These are phyloP conservation scores for Stegophylla sp. DNA, from an alignment of 2,888 invertebrate species.

Conservation along the genomic window DNA sequence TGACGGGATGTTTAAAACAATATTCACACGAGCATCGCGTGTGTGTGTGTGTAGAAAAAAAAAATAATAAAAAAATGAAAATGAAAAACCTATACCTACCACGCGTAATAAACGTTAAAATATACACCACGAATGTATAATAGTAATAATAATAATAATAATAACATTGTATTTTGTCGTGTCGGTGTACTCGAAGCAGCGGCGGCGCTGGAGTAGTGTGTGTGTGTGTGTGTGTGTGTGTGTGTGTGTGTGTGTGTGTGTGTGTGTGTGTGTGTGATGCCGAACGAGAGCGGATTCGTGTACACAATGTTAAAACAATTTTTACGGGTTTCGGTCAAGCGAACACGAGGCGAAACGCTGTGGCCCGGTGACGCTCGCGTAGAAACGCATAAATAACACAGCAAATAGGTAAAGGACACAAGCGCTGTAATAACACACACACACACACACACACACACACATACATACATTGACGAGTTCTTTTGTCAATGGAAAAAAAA, in stretches of 20 bases:
- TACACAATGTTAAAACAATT: slow-evolving; percentile 26
- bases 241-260: not conserved
- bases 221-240: not conserved
- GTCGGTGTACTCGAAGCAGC: too few relatives aligned
- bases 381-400: slow-evolving; percentile 39
- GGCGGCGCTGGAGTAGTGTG: too few relatives aligned
- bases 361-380: not conserved
- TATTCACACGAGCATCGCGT: slow-evolving; percentile 28
- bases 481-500: slow-evolving; percentile 39
- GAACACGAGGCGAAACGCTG: slow-evolving; percentile 29
- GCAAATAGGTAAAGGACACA: slow-evolving; percentile 50
- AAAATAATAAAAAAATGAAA: too few relatives aligned
- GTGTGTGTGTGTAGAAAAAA: not conserved
- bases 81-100: too few relatives aligned
- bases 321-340: slow-evolving; percentile 53
- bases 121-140: not conserved
- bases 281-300: not conserved
- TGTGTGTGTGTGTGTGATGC: not conserved
- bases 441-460: not conserved
- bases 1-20: slow-evolving; percentile 16
- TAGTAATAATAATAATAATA: too few relatives aligned
- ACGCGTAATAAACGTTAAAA: not conserved
- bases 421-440: not conserved
- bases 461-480: not conserved
- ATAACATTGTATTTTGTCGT: too few relatives aligned